Evolutionary conservation across 2,888 invertebrate species (phyloP), one percentile per base, ranked within the genome.

Genomic region (Eilema caniola): DNA sequence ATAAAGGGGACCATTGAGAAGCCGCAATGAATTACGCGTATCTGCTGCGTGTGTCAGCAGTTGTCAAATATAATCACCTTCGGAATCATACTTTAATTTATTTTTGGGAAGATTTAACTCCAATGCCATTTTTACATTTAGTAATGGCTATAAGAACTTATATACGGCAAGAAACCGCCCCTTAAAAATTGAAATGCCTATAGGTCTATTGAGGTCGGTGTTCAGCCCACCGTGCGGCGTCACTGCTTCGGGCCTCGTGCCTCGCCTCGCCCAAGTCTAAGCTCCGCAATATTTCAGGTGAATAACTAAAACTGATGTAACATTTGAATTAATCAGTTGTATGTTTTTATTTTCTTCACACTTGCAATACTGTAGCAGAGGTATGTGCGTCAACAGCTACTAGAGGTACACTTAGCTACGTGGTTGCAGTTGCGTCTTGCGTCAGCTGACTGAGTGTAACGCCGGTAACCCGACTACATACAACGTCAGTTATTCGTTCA

Each of bases 401-500:
- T 47, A 11, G 0, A 25, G 24, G 25, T 53, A 28, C 3, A 20
- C 28, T 47, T 25, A 25, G 8, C 7, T 11, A 67, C 37, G 14
- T 53, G 0, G 16, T 10, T 59, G 23, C 66, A 20, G 62, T 25
- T 28, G 31, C 41, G 41, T 1, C 41, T 16, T 5, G 7, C 63
- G 63, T 20, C 53, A 53, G 53, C n/a, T 53, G 53, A 20, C 11
- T 25, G 47, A 59, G 16, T 25, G 63, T 64, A 59, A 41, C 31
- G 59, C 62, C 47, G 28, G 62, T 31, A 37, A 67, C 60, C 24
- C n/a, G 63, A 75, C 57, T 61, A 31, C 37, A 47, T 67, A 68
- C 62, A 41, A 66, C 28, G 66, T 60, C 59, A 28, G 31, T 14
- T 59, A 53, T 68, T 73, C 66, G 65, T 64, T 47, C 41, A 73